Evolutionary conservation across 2,888 invertebrate species (phyloP), one percentile per base, ranked within the genome.

Genomic region (Heteromyza rotundicornis): DNA sequence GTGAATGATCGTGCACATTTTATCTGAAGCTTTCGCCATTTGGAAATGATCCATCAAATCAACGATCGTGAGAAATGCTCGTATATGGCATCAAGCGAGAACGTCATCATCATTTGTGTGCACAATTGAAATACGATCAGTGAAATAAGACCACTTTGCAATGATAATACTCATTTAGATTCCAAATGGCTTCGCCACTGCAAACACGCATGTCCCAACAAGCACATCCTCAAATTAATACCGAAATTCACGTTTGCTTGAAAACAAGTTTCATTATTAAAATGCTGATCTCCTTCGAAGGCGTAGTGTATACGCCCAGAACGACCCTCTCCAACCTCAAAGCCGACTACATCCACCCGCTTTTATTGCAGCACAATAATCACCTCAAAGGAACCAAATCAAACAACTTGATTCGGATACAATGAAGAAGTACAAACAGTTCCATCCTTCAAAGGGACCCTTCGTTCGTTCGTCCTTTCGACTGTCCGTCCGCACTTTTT

Each of bases 1-100:
- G 47, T 60, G 53, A 59, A 65, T 69, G 67, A 68, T 47, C 64
- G 17, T 65, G 66, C 65, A 57, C 55, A 57, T 64, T 60, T 63
- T 56, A 57, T 62, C 52, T 50, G 35, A 23, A 58, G 50, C 65
- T 68, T 66, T 64, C 60, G 61, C 64, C 57, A 57, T 44, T n/a
- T 57, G 49, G 35, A 53, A 59, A 64, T 59, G 62, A 68, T 66
- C 62, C 57, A 64, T 68, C 63, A 68, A 65, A 64, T 24, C 44
- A 24, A 20, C 14, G 35, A 23, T 40, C 52, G 56, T 57, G 56
- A 51, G 60, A 60, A 62, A 49, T 47, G 47, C 47, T 47, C 14
- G 20, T n/a, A 19, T 56, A 24, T 44, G 40, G 24, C 56, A 23
- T 56, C 49, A 56, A 55, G 55, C 20, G 35, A 36, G n/a, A 61